Evolutionary conservation across 1,140 invertebrate species (phyloP).

Genomic region (Drosophila bifasciata): DNA sequence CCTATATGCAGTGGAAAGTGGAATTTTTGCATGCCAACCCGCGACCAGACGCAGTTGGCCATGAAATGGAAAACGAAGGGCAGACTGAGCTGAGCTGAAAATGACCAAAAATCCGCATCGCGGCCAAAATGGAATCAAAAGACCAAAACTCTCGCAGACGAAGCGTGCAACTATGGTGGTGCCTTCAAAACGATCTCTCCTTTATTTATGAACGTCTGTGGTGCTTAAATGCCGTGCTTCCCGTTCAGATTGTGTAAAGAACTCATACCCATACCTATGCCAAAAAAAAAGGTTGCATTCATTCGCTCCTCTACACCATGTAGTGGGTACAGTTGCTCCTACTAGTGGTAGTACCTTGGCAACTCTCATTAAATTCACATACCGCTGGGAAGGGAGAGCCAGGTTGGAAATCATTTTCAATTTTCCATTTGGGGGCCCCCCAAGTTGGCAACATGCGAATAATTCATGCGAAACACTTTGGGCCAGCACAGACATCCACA

Average conservation of each 20-base stretch:
- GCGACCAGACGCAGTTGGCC: constrained; percentile 53
- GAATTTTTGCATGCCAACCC: constrained; percentile 62
- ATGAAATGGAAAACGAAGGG: constrained; percentile 76
- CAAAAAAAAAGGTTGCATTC: neutral
- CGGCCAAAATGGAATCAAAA: constrained; percentile 50
- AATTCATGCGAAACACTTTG: constrained; percentile 44
- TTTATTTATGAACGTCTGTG: constrained; percentile 61
- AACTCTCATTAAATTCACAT: constrained; percentile 35
- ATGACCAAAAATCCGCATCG: constrained; percentile 46
- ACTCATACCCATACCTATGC: neutral
- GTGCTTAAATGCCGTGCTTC: constrained; percentile 32
- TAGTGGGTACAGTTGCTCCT: too few species aligned
- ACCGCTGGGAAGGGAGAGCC: neutral
- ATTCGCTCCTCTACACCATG: constrained; percentile 9
- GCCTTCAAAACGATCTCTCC: constrained; percentile 29
- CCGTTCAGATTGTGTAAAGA: neutral
- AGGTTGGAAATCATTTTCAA: constrained; percentile 34
- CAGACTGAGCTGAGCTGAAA: constrained; percentile 62
- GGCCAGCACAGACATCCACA: neutral
- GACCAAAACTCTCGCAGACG: constrained; percentile 44
- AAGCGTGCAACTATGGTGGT: constrained; percentile 54
- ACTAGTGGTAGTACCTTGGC: neutral
- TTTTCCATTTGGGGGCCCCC: constrained; percentile 4
- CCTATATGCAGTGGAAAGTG: constrained; percentile 40
- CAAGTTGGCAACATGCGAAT: constrained; percentile 44